Conservation (phyloP, 2,113 vertebrate species). For the Arvicanthis niloticus region DNA sequence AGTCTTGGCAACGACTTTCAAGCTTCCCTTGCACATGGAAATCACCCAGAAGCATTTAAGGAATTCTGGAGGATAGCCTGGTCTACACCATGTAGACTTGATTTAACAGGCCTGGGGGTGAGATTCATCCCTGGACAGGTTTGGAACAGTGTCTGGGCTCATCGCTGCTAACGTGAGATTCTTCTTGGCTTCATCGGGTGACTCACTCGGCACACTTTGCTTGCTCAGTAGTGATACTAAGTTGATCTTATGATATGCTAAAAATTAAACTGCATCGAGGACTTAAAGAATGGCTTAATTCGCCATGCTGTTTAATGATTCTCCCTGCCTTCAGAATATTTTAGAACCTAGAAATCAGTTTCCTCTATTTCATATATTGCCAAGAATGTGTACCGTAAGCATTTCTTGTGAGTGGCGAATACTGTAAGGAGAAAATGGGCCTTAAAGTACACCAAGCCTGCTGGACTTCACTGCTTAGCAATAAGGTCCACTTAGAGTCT, state of each 20-base stretch:
- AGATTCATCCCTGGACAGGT: background rate
- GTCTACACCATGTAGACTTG: background rate
- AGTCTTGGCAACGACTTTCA: background rate
- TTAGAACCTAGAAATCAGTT: background rate
- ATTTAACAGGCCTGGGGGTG: background rate
- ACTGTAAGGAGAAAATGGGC: background rate
- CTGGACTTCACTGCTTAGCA: background rate
- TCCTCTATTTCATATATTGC: background rate
- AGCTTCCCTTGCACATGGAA: background rate
- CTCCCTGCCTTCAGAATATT: background rate
- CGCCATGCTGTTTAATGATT: background rate
- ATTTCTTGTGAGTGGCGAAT: background rate
- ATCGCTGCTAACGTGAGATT: background rate
- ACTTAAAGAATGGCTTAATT: constrained; percentile 29
- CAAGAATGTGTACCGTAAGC: background rate
- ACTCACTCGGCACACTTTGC: background rate
- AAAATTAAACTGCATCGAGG: background rate
- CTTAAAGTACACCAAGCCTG: background rate
- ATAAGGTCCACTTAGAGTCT: background rate
- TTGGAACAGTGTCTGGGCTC: background rate
- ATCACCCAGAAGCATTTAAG: background rate
- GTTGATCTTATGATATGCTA: background rate
- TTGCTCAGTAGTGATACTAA: background rate
- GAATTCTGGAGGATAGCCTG: background rate
- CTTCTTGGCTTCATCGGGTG: background rate